These are phyloP conservation scores for Wasmannia auropunctata DNA, from an alignment of 1,140 invertebrate species.

Conservation along the genomic window DNA sequence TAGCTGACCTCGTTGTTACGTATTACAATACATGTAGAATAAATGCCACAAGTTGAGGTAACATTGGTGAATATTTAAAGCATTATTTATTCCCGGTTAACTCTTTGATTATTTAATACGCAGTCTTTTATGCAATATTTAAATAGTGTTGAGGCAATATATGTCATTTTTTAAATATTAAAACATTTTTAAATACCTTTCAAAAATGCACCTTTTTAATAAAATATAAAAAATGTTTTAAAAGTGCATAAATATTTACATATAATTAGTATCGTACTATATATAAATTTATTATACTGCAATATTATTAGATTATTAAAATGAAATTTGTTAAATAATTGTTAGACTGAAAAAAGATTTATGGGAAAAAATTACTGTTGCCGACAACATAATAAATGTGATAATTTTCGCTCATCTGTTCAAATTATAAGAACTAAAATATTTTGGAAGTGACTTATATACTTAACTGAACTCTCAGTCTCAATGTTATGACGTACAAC, in stretches of 20 bases:
- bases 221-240: not conserved
- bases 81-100: not conserved
- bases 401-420: too few species aligned
- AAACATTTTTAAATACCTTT: not conserved
- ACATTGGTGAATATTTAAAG: not conserved
- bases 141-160: not conserved
- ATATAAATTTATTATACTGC: not conserved
- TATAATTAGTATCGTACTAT: not conserved
- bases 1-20: not conserved
- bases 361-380: too few species aligned
- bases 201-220: not conserved
- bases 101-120: not conserved
- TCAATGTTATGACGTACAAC: too few species aligned
- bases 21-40: not conserved
- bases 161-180: not conserved
- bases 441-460: too few species aligned
- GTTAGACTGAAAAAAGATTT: not conserved
- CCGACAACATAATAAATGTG: too few species aligned
- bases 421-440: too few species aligned
- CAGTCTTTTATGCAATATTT: not conserved
- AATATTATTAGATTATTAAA: not conserved
- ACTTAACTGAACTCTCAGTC: too few species aligned
- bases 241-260: not conserved
- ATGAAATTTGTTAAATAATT: not conserved
- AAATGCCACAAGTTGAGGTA: not conserved